Percentiles rank a stretch among this genome's conserved stretches.
phyloP scores from a whole-genome alignment of 1,140 invertebrate genomes.

The Acromyrmex heyeri region DNA sequence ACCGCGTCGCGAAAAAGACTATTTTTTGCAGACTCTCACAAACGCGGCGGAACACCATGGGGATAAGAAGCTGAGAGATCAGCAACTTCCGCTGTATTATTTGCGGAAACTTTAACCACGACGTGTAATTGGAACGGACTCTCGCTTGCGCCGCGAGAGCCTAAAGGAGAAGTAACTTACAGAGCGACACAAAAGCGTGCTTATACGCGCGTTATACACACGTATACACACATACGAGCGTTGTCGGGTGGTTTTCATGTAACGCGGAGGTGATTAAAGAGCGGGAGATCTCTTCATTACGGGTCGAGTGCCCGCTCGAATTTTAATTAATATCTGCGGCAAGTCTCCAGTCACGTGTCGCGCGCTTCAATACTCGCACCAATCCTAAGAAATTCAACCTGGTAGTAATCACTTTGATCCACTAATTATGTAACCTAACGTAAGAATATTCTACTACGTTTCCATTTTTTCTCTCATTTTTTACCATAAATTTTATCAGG shows the following conservation, averaged over 20 bases:
- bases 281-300: conserved; percentile 62
- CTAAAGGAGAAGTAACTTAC: conserved; percentile 52
- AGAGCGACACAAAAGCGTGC: conserved; percentile 35
- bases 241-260: conserved; percentile 41
- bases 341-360: conserved; percentile 38
- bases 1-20: neutral
- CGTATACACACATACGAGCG: neutral
- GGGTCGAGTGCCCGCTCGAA: conserved; percentile 54
- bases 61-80: conserved; percentile 32
- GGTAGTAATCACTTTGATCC: conserved; percentile 45
- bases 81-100: conserved; percentile 41
- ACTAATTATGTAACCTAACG: conserved; percentile 37
- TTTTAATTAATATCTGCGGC: conserved; percentile 59
- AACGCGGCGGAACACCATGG: neutral
- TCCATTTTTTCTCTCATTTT: neutral
- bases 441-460: neutral
- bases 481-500: neutral
- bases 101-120: conserved; percentile 39
- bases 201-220: conserved; percentile 1
- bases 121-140: conserved; percentile 47
- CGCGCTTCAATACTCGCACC: conserved; percentile 2
- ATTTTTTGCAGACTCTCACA: neutral
- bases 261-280: conserved; percentile 59
- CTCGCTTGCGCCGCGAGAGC: conserved; percentile 3
- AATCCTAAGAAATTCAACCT: conserved; percentile 36